A percentile compares a stretch with the other conserved stretches of the same genome.
These are phyloP conservation scores for Teleogryllus occipitalis DNA, from an alignment of 1,140 invertebrate genomes.

Conservation along the genomic window DNA sequence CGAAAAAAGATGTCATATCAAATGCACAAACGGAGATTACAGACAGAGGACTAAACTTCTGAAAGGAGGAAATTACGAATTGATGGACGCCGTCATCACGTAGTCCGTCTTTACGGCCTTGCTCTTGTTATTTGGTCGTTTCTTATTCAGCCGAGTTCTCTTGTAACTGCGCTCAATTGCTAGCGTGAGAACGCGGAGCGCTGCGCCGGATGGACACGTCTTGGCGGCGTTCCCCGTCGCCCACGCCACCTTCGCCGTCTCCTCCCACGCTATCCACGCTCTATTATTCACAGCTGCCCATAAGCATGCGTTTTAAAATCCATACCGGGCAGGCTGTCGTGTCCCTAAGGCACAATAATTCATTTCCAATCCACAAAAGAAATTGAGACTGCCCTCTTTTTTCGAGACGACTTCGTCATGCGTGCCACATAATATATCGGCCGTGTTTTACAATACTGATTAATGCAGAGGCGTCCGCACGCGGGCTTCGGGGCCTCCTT, in stretches of 20 bases:
- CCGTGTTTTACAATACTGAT: background rate
- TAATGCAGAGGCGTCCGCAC: background rate
- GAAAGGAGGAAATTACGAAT: constrained; percentile 18
- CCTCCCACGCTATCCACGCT: background rate
- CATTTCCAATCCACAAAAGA: background rate
- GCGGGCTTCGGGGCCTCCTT: background rate
- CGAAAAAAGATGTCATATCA: constrained; percentile 19
- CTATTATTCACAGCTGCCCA: background rate
- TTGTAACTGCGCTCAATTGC: background rate
- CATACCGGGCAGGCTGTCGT: background rate
- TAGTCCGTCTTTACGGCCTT: constrained; percentile 14
- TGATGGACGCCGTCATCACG: constrained; percentile 13
- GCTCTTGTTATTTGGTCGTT: constrained; percentile 16
- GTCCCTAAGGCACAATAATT: background rate
- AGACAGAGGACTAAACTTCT: constrained; percentile 18
- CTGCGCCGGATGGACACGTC: background rate
- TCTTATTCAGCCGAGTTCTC: constrained; percentile 9
- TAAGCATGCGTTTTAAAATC: constrained; percentile 1
- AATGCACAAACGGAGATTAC: constrained; percentile 22
- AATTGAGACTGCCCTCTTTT: background rate
- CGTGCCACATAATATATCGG: background rate
- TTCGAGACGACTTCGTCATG: background rate
- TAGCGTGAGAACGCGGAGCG: constrained; percentile 10
- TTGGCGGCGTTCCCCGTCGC: background rate
- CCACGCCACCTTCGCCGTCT: background rate